phyloP scores from a whole-genome alignment of 2,888 invertebrate species.

The Phortica magna region DNA sequence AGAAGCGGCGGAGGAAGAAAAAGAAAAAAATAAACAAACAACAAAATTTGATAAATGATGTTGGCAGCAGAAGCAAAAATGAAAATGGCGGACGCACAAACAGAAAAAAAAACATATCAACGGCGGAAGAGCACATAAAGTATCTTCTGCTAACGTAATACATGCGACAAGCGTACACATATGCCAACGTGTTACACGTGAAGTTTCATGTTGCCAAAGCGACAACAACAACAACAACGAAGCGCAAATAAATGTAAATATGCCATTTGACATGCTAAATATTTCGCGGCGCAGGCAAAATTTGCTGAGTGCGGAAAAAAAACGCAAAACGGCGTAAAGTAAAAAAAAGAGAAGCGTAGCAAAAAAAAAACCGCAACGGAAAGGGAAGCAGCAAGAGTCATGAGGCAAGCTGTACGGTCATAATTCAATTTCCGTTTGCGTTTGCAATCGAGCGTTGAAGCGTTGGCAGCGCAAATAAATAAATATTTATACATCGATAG shows the following conservation, averaged over 20 bases:
- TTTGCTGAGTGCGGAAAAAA: slow-evolving; percentile 11
- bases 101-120: background rate
- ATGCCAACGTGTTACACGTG: slow-evolving; percentile 42
- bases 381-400: background rate
- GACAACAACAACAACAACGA: background rate
- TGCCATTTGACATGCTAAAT: slow-evolving; percentile 73
- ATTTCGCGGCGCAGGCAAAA: slow-evolving; percentile 55
- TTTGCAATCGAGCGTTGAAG: slow-evolving; percentile 30
- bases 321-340: background rate
- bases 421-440: slow-evolving; percentile 45
- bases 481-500: slow-evolving; percentile 43
- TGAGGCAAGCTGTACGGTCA: slow-evolving; percentile 15
- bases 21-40: slow-evolving; percentile 37
- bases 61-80: slow-evolving; percentile 58
- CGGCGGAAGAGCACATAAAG: too few relatives aligned
- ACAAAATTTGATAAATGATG: slow-evolving; percentile 65
- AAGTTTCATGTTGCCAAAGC: background rate
- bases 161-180: slow-evolving; percentile 49
- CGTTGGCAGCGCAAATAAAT: background rate
- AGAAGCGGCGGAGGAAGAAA: background rate
- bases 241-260: slow-evolving; percentile 59
- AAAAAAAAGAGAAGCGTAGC: background rate
- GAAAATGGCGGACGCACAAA: slow-evolving; percentile 50
- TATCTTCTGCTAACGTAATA: too few relatives aligned
- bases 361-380: background rate